Base-by-base conservation (phyloP, 2,888 invertebrate species). In the Lepidochrysops patricia region DNA sequence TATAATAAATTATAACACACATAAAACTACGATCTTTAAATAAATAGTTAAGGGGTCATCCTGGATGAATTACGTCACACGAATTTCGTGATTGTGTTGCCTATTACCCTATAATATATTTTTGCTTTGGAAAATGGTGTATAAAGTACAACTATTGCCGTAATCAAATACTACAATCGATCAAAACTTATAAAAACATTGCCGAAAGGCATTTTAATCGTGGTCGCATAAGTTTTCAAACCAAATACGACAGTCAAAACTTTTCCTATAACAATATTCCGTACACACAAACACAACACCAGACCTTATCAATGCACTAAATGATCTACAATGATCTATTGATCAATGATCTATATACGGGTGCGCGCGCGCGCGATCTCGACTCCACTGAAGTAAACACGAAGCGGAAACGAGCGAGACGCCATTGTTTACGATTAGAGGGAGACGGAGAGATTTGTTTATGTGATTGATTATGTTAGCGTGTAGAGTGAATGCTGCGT, bases 341-440 rank as follows among this genome's bases (percentile, higher is more conserved):
- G 62, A 70, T 66, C 66, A 71, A 66, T 60, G 60, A 71, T 69
- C 67, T 66, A 72, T 66, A 72, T 66, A 71, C 75, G 78, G 68
- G 73, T 67, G 70, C 67, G 68, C 72, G 67, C 76, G 80, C 82
- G 73, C 75, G 72, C 72, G 72, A 60, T 70, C 66, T 49, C 61
- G 70, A 66, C 64, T 67, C 73, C 67, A 84, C 84, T 84, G 67
- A 81, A 80, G 76, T 84, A 85, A 84, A 83, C 82, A 84, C 65
- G 66, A 65, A 23, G 75, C 43, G 69, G 27, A 73, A 77, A 59
- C 61, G 71, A 67, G 64, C 66, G 75, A 64, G 82, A 80, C 54
- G 62, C 64, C 37, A 58, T 73, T 77, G 77, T 75, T 72, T 71
- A 70, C 72, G 59, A 43, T 12, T 19, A 43, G 43, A 43, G 6